Evolutionary conservation across 2,797 vertebrate species (phyloP).

Genomic region (Parotocinclus haroldoi): DNA sequence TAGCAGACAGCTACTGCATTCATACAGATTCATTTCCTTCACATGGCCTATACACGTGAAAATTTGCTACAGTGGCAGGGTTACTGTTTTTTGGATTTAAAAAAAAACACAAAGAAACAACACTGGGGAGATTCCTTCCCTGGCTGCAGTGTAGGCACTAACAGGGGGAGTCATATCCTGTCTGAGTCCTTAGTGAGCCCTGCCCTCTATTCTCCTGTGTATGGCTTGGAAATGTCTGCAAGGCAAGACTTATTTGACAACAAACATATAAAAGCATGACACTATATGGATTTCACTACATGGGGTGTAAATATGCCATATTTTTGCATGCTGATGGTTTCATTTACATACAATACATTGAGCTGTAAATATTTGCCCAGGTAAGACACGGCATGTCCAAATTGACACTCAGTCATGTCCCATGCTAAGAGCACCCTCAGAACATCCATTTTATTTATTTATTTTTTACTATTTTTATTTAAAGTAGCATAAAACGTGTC

Average conservation of each 20-base stretch:
- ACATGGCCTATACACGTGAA: constrained; percentile 4
- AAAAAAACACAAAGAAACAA: constrained; percentile 31
- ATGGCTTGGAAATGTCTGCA: constrained; percentile 30
- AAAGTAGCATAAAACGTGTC: too few species aligned
- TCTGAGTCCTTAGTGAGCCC: constrained; percentile 38
- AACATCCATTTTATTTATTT: too few species aligned
- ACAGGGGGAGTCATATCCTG: constrained; percentile 49
- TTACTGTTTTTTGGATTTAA: constrained; percentile 36
- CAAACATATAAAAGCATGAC: neutral
- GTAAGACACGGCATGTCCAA: too few species aligned
- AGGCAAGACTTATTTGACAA: constrained; percentile 6
- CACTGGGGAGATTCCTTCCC: constrained; percentile 10
- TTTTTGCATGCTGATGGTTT: too few species aligned
- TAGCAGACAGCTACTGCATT: constrained; percentile 17
- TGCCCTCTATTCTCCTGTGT: constrained; percentile 48
- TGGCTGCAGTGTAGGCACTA: constrained; percentile 25
- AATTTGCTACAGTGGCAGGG: neutral
- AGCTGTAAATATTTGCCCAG: too few species aligned
- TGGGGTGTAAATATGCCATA: too few species aligned
- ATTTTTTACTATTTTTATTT: too few species aligned
- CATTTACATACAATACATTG: too few species aligned
- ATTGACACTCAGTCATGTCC: too few species aligned
- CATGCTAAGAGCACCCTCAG: too few species aligned
- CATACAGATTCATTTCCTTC: constrained; percentile 22
- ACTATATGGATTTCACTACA: too few species aligned